Evolutionary conservation across 2,888 invertebrate genomes (phyloP).

Genomic region (Hyles lineata): DNA sequence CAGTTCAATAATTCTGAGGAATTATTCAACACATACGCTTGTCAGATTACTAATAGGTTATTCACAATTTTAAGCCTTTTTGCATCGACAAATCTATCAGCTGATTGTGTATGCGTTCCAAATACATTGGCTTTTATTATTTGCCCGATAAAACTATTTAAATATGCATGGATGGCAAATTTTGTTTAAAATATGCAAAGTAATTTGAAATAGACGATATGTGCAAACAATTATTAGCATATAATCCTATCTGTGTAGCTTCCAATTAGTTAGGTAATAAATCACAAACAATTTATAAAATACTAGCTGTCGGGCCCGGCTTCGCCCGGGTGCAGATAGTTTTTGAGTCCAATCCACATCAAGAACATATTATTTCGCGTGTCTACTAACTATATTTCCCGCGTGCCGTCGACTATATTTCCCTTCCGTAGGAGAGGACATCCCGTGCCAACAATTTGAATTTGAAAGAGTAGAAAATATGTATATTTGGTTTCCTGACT

Average conservation of each 20-base stretch:
- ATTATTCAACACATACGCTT: too few species aligned
- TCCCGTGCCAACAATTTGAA: too few species aligned
- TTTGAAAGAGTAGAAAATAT: too few species aligned
- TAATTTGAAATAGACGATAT: conserved; percentile 9
- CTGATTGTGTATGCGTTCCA: neutral
- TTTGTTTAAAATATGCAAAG: conserved; percentile 19
- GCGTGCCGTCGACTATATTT: too few species aligned
- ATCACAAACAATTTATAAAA: neutral
- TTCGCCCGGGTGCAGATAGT: too few species aligned
- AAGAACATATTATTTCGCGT: too few species aligned
- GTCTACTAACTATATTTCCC: too few species aligned
- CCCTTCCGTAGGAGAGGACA: too few species aligned
- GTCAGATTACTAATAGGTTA: neutral
- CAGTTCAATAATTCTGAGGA: too few species aligned
- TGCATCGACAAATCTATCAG: neutral
- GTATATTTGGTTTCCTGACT: too few species aligned
- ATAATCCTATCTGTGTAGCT: conserved; percentile 3
- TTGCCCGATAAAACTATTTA: neutral
- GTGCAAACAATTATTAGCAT: conserved; percentile 17
- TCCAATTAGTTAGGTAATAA: neutral
- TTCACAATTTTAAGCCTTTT: neutral
- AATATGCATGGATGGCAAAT: conserved; percentile 1
- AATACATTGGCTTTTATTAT: neutral
- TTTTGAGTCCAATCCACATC: too few species aligned
- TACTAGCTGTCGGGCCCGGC: too few species aligned